These are phyloP conservation scores for Amaurobius ferox DNA, from an alignment of 2,888 invertebrate genomes.

Conservation along the genomic window DNA sequence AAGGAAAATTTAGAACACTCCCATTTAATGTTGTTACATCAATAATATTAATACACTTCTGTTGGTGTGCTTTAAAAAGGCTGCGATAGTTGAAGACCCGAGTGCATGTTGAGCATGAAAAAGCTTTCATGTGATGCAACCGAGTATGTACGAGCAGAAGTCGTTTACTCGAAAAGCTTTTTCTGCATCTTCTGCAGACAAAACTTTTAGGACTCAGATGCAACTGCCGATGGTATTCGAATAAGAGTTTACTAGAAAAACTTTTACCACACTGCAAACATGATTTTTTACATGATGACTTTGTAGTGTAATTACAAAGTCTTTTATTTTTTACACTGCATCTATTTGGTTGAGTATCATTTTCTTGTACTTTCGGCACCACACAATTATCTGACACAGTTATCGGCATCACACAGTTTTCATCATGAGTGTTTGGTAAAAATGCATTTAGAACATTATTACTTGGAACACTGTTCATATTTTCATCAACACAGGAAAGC, in stretches of 20 bases:
- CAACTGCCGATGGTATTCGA: constrained; percentile 52
- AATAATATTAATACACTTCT: constrained; percentile 6
- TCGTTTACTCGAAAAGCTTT: constrained; percentile 26
- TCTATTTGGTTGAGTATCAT: too few species aligned
- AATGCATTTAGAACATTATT: too few species aligned
- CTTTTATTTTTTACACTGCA: too few species aligned
- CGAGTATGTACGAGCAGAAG: constrained; percentile 41
- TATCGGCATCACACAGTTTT: too few species aligned
- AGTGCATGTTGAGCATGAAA: constrained; percentile 26
- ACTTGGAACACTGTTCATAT: neutral
- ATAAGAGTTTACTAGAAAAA: constrained; percentile 14
- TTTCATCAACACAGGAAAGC: neutral
- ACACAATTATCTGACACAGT: too few species aligned
- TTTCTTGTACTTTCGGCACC: too few species aligned
- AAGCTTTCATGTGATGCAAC: constrained; percentile 33
- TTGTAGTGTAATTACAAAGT: too few species aligned
- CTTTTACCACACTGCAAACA: constrained; percentile 37
- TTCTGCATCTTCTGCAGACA: constrained; percentile 28
- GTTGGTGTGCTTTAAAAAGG: constrained; percentile 19
- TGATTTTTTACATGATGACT: too few species aligned
- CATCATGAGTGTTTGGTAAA: too few species aligned
- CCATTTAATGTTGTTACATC: neutral
- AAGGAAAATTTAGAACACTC: constrained; percentile 1
- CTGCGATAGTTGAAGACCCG: constrained; percentile 24
- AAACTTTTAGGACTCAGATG: constrained; percentile 33